Evolutionary conservation across 2,113 vertebrate genomes (phyloP), one percentile per base, ranked within the genome.

Genomic region (Cynocephalus volans): DNA sequence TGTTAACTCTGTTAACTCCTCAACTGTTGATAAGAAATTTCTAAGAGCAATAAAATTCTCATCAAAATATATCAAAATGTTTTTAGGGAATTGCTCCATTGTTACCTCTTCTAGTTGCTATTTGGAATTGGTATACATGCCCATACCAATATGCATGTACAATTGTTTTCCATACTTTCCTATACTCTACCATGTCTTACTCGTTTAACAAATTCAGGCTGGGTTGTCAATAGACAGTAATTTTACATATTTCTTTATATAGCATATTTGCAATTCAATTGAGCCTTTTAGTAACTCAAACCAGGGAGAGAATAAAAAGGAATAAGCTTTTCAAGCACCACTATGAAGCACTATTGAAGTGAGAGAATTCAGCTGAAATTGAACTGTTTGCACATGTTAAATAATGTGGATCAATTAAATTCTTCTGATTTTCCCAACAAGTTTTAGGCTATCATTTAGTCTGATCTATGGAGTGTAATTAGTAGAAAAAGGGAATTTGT

Each of bases 101-200:
- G 60, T 86, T 48, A 12, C 3, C 2, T 62, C 6, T 69, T 82
- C 2, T 52, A 64, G 14, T 2, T 92, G 33, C 48, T 36, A 5
- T 89, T 87, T 69, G 12, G 2, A 48, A 17, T 52, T 72, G 11
- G 0, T 67, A n/a, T 69, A 3, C 28, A 26, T 8, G 8, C 28
- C 2, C 21, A 6, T 33, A 23, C 1, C 4, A 48, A 31, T 48
- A 65, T 50, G 3, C 28, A n/a, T 45, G 6, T 8, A n/a, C 1
- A 45, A 3, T 33, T 26, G 77, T 52, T 85, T 82, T 21, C 11
- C 14, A 67, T 33, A 8, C 10, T 69, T 58, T 2, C 45, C 73
- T 65, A 58, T 65, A 69, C 26, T 58, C 58, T 73, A 60, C 0
- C 81, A 48, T 41, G 21, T 75, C 8, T 75, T 86, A 77, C 62